Conservation (phyloP, 2,113 vertebrate species). For the Antennarius striatus region DNA sequence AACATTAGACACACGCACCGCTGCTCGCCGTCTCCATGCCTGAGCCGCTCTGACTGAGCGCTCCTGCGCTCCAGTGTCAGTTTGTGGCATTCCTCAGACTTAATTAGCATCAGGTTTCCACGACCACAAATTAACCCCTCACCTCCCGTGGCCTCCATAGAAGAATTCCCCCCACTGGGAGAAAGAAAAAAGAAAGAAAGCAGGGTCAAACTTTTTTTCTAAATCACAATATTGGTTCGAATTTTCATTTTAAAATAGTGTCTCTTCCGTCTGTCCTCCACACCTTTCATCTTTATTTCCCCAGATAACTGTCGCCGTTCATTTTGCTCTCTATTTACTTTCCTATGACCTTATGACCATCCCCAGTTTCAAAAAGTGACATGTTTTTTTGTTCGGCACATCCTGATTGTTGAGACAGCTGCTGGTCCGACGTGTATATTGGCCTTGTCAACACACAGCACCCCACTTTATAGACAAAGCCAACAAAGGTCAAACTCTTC, state of each 20-base stretch:
- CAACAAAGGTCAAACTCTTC: conserved; percentile 60
- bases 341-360: conserved; percentile 32
- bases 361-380: conserved; percentile 11
- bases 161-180: conserved; percentile 20
- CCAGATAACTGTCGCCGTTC: conserved; percentile 30
- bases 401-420: conserved; percentile 78
- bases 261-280: too few relatives aligned
- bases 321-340: conserved; percentile 46
- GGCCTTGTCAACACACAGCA: conserved; percentile 51
- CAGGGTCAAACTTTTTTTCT: too few relatives aligned
- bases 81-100: conserved; percentile 78
- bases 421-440: conserved; percentile 49
- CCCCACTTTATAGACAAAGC: conserved; percentile 48
- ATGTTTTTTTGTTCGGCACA: conserved; percentile 38
- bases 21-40: conserved; percentile 48
- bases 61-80: conserved; percentile 61
- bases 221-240: too few relatives aligned
- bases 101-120: conserved; percentile 85
- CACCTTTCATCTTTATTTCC: not conserved
- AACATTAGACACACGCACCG: conserved; percentile 50
- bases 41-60: conserved; percentile 50
- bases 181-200: not conserved
- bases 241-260: too few relatives aligned
- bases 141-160: conserved; percentile 26
- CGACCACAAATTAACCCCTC: conserved; percentile 78